These are phyloP conservation scores for Drosophila neutralis DNA, from an alignment of 2,888 invertebrate species.

Conservation along the genomic window DNA sequence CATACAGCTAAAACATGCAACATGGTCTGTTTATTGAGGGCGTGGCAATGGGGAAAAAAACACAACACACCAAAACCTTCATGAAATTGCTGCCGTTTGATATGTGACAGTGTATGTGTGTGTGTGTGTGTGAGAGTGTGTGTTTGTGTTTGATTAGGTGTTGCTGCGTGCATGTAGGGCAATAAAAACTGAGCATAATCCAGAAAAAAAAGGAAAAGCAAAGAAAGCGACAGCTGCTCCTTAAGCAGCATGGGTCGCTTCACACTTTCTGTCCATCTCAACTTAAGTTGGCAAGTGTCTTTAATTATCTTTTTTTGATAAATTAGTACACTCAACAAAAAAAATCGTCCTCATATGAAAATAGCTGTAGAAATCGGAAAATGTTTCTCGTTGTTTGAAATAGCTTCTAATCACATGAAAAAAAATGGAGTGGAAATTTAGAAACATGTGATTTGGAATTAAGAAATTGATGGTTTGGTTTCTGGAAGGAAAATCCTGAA, in stretches of 20 bases:
- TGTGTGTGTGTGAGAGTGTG: constrained; percentile 14
- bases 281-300: not conserved
- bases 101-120: constrained; percentile 35
- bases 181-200: constrained; percentile 45
- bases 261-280: not conserved
- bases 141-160: constrained; percentile 23
- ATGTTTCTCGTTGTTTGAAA: not conserved
- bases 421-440: not conserved
- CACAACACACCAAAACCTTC: constrained; percentile 16
- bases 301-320: not conserved
- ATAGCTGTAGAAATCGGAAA: not conserved
- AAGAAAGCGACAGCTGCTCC: constrained; percentile 34
- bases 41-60: constrained; percentile 12
- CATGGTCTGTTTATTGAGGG: constrained; percentile 23
- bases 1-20: constrained; percentile 5
- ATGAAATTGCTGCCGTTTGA: constrained; percentile 31
- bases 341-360: not conserved
- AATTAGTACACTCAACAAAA: not conserved
- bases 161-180: constrained; percentile 32
- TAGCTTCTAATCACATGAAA: too few species aligned
- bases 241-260: constrained; percentile 26
- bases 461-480: too few species aligned
- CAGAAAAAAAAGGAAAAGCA: constrained; percentile 15
- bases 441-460: too few species aligned
- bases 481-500: too few species aligned